phyloP scores from a whole-genome alignment of 2,888 invertebrate genomes.

The Habroteleia sp. region DNA sequence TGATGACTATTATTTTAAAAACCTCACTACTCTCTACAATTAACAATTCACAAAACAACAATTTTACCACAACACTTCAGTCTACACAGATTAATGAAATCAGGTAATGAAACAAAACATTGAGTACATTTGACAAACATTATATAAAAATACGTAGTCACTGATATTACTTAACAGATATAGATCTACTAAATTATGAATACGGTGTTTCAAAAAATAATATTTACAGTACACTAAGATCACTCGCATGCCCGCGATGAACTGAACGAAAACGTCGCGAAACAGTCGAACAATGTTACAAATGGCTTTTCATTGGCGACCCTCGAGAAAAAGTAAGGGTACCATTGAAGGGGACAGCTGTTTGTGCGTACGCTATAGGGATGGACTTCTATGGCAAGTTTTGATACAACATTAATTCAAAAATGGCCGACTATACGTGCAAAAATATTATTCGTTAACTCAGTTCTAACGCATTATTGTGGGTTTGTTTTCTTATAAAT shows the following conservation, averaged over 20 bases:
- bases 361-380: constrained; percentile 32
- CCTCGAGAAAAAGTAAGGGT: constrained; percentile 59
- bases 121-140: no score
- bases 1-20: constrained; percentile 34
- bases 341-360: constrained; percentile 55
- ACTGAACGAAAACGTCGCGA: constrained; percentile 62
- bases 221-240: constrained; percentile 59
- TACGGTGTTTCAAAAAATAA: constrained; percentile 16
- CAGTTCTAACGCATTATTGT: constrained; percentile 13
- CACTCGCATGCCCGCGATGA: constrained; percentile 61
- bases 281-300: constrained; percentile 59
- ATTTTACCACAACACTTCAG: constrained; percentile 57
- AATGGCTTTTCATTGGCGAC: constrained; percentile 58
- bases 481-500: constrained; percentile 12
- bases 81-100: constrained; percentile 49
- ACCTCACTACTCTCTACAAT: constrained; percentile 57
- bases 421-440: constrained; percentile 42
- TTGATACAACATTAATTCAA: constrained; percentile 43
- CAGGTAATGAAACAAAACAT: no score
- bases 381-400: constrained; percentile 48
- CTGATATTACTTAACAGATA: constrained; percentile 2
- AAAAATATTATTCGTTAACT: constrained; percentile 22
- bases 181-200: background rate
- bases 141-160: no score
- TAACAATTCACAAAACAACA: constrained; percentile 49